Conservation (phyloP, 2,113 vertebrate species). For the Tragelaphus buxtoni region DNA sequence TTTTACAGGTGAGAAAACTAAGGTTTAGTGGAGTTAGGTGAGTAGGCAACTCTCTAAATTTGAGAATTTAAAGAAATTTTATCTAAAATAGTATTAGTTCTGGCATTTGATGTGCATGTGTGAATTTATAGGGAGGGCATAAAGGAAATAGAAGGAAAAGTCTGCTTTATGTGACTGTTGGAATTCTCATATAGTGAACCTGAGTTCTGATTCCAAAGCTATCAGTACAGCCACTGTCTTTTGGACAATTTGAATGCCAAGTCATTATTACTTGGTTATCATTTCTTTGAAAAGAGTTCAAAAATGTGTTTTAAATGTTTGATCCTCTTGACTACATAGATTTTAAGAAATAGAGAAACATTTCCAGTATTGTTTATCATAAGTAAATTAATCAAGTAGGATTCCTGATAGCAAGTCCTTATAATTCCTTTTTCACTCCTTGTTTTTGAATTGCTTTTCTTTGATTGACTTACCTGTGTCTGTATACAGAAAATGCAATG, state of each 20-base stretch:
- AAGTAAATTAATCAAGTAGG: neutral
- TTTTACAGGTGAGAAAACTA: neutral
- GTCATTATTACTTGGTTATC: neutral
- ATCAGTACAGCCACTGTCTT: neutral
- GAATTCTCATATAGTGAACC: neutral
- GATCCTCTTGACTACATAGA: neutral
- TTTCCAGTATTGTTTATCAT: neutral
- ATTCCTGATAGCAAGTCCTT: neutral
- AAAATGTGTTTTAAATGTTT: neutral
- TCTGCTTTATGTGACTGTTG: neutral
- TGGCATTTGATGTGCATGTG: neutral
- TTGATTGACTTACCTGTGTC: neutral
- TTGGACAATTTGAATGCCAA: neutral
- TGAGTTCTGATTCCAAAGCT: neutral
- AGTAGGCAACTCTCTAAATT: neutral
- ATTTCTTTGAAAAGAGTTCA: neutral
- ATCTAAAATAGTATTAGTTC: neutral
- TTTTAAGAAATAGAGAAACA: neutral
- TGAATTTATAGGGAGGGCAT: neutral
- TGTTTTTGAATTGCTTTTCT: neutral
- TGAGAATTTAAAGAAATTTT: neutral
- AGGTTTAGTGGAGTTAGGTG: neutral
- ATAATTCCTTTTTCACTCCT: neutral
- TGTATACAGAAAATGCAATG: neutral
- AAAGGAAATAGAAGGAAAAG: neutral